Percentiles rank a stretch among this genome's conserved stretches.
Conservation (phyloP, 2,888 invertebrate genomes). For the Sinelater perroti region DNA sequence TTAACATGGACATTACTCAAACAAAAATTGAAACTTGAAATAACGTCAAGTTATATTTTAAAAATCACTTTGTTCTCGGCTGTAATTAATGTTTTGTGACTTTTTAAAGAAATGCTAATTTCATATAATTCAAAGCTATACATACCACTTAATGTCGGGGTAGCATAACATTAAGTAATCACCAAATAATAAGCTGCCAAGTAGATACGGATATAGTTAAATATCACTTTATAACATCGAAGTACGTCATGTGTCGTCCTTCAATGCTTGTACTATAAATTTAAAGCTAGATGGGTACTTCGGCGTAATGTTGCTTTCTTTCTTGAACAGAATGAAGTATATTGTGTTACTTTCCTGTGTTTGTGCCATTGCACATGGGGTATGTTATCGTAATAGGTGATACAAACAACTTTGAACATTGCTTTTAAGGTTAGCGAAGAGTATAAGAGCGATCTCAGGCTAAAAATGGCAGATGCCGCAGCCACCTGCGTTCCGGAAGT, state of each 20-base stretch:
- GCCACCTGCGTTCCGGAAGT: constrained; percentile 23
- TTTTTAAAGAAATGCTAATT: too few species aligned
- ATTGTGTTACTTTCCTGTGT: constrained; percentile 5
- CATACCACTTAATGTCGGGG: too few species aligned
- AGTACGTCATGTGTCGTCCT: constrained; percentile 41
- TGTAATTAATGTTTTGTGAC: too few species aligned
- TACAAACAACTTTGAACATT: constrained; percentile 5
- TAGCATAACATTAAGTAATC: neutral
- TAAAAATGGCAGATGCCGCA: constrained; percentile 17
- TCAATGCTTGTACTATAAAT: neutral
- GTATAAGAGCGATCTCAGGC: constrained; percentile 6
- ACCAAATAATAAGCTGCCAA: too few species aligned
- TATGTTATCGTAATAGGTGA: constrained; percentile 2
- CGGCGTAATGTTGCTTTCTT: neutral
- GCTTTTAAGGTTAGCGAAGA: constrained; percentile 19
- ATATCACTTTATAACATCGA: too few species aligned
- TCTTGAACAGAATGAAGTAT: constrained; percentile 14
- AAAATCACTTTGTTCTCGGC: too few species aligned
- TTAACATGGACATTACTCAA: too few species aligned
- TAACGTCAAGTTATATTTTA: too few species aligned
- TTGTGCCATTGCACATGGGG: constrained; percentile 9
- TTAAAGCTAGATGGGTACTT: too few species aligned
- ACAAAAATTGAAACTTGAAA: too few species aligned
- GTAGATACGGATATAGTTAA: too few species aligned
- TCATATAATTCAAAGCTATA: too few species aligned